Evolutionary conservation across 1,140 invertebrate genomes (phyloP).

Genomic region (Orussus abietinus): DNA sequence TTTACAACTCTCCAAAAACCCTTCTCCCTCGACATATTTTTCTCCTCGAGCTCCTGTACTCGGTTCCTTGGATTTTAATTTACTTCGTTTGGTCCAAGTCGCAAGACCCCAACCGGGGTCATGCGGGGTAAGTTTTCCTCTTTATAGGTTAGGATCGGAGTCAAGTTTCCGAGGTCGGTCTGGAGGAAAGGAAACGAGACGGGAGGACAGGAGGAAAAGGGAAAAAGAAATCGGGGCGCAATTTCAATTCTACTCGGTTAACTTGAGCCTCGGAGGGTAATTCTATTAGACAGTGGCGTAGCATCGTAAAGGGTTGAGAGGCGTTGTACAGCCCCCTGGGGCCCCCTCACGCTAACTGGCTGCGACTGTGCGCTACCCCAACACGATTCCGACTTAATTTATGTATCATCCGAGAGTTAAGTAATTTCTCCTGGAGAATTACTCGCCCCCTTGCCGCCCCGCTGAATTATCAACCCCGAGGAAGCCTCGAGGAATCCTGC

Average conservation of each 20-base stretch:
- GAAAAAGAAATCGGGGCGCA: slow-evolving; percentile 43
- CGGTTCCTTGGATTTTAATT: slow-evolving; percentile 9
- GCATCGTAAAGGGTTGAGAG: slow-evolving; percentile 50
- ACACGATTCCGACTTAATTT: slow-evolving; percentile 55
- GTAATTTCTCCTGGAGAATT: slow-evolving; percentile 54
- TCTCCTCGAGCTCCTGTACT: background rate
- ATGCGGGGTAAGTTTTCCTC: no score
- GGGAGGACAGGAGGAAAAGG: slow-evolving; percentile 2
- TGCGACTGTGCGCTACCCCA: slow-evolving; percentile 50
- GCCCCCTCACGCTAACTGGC: slow-evolving; percentile 55
- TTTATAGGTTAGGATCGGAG: no score
- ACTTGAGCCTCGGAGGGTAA: slow-evolving; percentile 46
- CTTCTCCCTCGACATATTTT: background rate
- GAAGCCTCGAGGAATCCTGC: no score
- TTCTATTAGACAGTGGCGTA: slow-evolving; percentile 49
- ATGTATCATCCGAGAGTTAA: slow-evolving; percentile 57
- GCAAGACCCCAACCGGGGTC: slow-evolving; percentile 16
- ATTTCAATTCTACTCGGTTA: slow-evolving; percentile 49
- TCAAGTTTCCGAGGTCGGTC: slow-evolving; percentile 9
- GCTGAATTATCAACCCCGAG: slow-evolving; percentile 31
- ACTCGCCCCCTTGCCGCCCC: slow-evolving; percentile 29
- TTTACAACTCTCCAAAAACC: no score
- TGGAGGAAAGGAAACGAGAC: slow-evolving; percentile 13
- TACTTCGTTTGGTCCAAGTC: slow-evolving; percentile 14
- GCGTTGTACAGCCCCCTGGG: slow-evolving; percentile 52